Evolutionary conservation across 2,888 invertebrate species (phyloP).

Genomic region (Drosophila anomelani): DNA sequence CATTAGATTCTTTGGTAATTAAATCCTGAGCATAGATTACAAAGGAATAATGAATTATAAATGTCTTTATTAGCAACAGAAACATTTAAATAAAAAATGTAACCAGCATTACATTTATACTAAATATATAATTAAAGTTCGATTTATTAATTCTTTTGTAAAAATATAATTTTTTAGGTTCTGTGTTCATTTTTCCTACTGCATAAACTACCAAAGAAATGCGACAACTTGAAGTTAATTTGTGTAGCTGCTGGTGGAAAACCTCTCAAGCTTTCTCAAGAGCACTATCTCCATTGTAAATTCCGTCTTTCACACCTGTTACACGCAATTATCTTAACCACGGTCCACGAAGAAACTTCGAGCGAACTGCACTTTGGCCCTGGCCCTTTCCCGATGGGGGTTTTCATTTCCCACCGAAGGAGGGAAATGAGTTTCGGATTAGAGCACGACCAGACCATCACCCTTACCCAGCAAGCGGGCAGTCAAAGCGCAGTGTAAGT

Average conservation of each 20-base stretch:
- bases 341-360: conserved; percentile 68
- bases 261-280: conserved; percentile 36
- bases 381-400: conserved; percentile 48
- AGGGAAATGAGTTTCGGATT: conserved; percentile 82
- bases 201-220: conserved; percentile 14
- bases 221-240: conserved; percentile 63
- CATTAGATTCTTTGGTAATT: neutral
- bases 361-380: conserved; percentile 62
- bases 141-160: neutral
- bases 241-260: conserved; percentile 47
- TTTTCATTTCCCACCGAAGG: conserved; percentile 70
- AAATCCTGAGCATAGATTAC: too few relatives aligned
- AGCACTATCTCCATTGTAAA: conserved; percentile 66
- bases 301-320: conserved; percentile 80
- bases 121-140: too few relatives aligned
- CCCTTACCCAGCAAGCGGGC: conserved; percentile 34
- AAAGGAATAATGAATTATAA: too few relatives aligned
- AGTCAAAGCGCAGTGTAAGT: conserved; percentile 65
- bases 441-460: conserved; percentile 64
- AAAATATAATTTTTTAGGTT: neutral
- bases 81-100: neutral
- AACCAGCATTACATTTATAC: too few relatives aligned
- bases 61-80: too few relatives aligned
- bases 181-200: neutral
- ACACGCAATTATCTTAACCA: conserved; percentile 76